These are phyloP conservation scores for Crossocerus cetratus DNA, from an alignment of 2,888 invertebrate species.

Conservation along the genomic window DNA sequence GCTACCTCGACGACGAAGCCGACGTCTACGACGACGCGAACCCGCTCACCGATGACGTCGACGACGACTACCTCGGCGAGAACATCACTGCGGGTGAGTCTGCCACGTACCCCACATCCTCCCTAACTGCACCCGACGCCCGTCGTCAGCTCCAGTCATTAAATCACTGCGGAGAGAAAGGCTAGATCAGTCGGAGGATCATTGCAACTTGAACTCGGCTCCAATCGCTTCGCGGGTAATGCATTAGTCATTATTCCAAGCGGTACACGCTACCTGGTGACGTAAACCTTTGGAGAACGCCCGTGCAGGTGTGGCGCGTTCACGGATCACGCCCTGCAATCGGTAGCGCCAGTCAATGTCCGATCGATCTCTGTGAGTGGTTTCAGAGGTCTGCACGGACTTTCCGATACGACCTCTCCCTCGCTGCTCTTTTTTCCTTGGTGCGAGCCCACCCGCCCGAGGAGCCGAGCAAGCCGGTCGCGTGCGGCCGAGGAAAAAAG, in stretches of 20 bases:
- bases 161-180: no score
- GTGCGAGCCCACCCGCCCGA: not conserved
- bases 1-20: constrained; percentile 65
- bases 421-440: not conserved
- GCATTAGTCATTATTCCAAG: no score
- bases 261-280: no score
- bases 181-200: no score
- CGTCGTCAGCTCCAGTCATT: not conserved
- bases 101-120: not conserved
- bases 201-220: no score
- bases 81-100: constrained; percentile 76
- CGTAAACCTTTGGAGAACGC: no score
- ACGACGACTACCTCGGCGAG: constrained; percentile 71
- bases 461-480: not conserved
- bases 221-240: no score
- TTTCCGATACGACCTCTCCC: not conserved
- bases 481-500: not conserved
- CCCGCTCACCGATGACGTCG: constrained; percentile 68
- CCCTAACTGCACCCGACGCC: not conserved
- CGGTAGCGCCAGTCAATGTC: constrained; percentile 4
- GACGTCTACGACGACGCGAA: constrained; percentile 69
- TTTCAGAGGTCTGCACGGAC: no score
- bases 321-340: constrained; percentile 2
- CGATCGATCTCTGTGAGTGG: not conserved
- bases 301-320: not conserved